phyloP scores from a whole-genome alignment of 1,140 invertebrate species.

The Heliconius hermathena region DNA sequence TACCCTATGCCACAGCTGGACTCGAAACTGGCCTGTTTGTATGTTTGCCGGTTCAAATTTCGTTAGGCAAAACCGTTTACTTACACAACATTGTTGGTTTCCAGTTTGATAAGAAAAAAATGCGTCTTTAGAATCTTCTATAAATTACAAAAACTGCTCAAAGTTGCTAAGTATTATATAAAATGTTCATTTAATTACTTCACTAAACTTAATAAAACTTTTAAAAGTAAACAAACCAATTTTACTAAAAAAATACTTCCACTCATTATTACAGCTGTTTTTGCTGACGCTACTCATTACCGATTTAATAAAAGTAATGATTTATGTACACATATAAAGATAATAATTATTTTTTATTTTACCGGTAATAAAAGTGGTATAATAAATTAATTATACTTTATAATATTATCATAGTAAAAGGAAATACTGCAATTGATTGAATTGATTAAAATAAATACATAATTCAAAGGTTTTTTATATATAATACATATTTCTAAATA shows the following conservation, averaged over 20 bases:
- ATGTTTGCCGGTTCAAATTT: no score
- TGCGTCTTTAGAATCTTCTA: no score
- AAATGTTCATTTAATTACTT: neutral
- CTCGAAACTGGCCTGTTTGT: no score
- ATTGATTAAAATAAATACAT: no score
- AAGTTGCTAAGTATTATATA: no score
- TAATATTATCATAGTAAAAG: neutral
- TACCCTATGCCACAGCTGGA: no score
- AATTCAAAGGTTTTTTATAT: no score
- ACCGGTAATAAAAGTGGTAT: neutral
- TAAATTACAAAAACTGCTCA: no score
- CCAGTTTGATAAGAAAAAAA: no score
- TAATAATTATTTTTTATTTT: neutral
- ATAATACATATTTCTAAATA: no score
- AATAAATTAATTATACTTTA: neutral
- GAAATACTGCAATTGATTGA: neutral
- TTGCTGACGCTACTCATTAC: neutral
- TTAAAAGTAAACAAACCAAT: neutral
- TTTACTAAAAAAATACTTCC: neutral
- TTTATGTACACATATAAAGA: neutral
- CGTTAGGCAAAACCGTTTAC: no score
- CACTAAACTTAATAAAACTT: neutral
- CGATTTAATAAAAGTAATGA: neutral
- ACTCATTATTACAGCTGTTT: neutral
- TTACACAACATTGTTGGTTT: no score